Evolutionary conservation across 2,888 invertebrate genomes (phyloP).

Genomic region (Deroplatys truncata): DNA sequence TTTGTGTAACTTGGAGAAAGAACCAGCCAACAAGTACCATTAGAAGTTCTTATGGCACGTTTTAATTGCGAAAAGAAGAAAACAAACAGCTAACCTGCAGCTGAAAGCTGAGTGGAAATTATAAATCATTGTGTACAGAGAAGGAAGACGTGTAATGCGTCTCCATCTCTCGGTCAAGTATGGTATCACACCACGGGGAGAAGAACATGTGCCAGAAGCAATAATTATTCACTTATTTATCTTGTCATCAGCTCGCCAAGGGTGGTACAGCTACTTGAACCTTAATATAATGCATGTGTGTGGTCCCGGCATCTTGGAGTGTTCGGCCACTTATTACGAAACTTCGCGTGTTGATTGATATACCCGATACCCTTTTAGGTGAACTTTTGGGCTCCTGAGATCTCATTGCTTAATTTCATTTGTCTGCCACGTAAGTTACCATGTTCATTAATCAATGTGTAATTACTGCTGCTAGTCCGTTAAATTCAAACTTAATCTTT

Average conservation of each 20-base stretch:
- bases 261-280: not conserved
- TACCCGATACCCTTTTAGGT: not conserved
- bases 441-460: not conserved
- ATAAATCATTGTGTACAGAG: not conserved
- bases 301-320: not conserved
- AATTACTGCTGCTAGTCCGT: not conserved
- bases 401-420: not conserved
- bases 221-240: slow-evolving; percentile 25
- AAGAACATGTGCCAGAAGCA: slow-evolving; percentile 14
- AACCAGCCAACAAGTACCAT: too few relatives aligned
- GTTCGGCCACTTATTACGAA: not conserved
- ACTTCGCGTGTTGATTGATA: not conserved
- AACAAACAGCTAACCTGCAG: not conserved
- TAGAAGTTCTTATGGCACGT: not conserved
- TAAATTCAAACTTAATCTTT: too few relatives aligned
- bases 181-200: not conserved
- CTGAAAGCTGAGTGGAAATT: not conserved
- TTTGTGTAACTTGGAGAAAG: too few relatives aligned
- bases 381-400: not conserved
- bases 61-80: not conserved
- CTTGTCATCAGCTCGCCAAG: slow-evolving; percentile 17
- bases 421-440: not conserved
- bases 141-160: not conserved
- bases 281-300: not conserved
- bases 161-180: not conserved